Base-by-base conservation (phyloP, 2,797 vertebrate species). In the Cuculus canorus region DNA sequence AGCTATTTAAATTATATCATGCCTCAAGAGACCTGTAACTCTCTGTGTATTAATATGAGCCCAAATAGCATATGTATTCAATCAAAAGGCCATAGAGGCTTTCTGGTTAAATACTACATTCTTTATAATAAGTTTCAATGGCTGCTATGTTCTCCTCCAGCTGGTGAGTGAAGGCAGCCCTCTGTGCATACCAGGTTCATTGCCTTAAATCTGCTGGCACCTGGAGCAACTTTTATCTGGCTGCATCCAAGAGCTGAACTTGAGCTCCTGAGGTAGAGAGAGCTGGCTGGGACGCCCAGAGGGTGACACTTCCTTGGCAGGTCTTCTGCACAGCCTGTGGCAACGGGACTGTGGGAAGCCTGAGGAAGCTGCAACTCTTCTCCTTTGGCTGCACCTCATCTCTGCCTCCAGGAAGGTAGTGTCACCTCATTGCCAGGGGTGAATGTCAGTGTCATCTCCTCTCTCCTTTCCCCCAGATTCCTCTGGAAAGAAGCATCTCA, bases 91-190 rank as follows among this genome's bases (percentile, higher is more conserved):
- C 54, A 22, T 88, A 78, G 90, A 95, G 64, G 9, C 32, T 86
- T 68, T 91, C 77, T 92, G 50, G 57, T 59, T 87, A 95, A 94
- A 96, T 73, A 80, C 45, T 81, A 24, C 79, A 66, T 56, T 81
- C 53, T 91, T 95, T 48, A 61, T 82, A 59, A 35, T 64, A 86
- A 65, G 8, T 63, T 82, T 96, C 84, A 96, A 85, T 95, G 82
- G 50, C 35, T 84, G 53, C 94, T 91, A 86, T 95, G 96, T 96
- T 91, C n/a, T 69, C 37, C 35, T 92, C 32, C 79, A 90, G 77
- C 68, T 93, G 68, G 75, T 90, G 88, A 68, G 81, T 90, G 71
- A 94, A 96, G 66, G 69, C 85, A 86, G 64, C 69, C 61, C 66
- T 92, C 50, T 92, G 86, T 90, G 23, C 25, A 22, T 15, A 24